Percentiles rank a stretch among this genome's conserved stretches.
phyloP scores from a whole-genome alignment of 1,140 invertebrate genomes.

The Galleria mellonella region DNA sequence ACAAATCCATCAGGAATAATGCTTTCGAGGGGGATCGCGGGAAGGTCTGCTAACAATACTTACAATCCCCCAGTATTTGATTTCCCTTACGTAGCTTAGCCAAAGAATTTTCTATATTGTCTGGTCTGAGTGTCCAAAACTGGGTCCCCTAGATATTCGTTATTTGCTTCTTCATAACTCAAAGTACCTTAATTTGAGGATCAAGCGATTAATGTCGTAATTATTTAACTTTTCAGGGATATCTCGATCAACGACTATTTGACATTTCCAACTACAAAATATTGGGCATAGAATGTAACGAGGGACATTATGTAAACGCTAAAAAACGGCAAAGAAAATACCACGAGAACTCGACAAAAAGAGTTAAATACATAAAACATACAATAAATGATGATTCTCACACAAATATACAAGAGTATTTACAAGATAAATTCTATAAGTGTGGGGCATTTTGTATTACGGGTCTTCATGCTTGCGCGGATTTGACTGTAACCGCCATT shows the following conservation, averaged over 20 bases:
- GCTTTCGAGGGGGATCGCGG: too few relatives aligned
- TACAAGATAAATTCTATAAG: slow-evolving; percentile 55
- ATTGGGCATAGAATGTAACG: slow-evolving; percentile 83
- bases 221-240: slow-evolving; percentile 72
- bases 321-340: slow-evolving; percentile 76
- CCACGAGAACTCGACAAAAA: slow-evolving; percentile 65
- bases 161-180: too few relatives aligned
- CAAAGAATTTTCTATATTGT: too few relatives aligned
- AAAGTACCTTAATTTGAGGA: too few relatives aligned
- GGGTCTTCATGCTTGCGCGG: slow-evolving; percentile 87
- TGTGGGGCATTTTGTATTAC: slow-evolving; percentile 37
- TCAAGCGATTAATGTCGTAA: too few relatives aligned
- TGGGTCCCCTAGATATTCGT: too few relatives aligned
- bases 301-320: slow-evolving; percentile 78
- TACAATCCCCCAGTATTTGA: too few relatives aligned
- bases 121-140: too few relatives aligned
- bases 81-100: too few relatives aligned
- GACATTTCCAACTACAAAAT: slow-evolving; percentile 79
- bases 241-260: slow-evolving; percentile 82
- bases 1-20: too few relatives aligned
- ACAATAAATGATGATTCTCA: slow-evolving; percentile 72
- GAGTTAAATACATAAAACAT: slow-evolving; percentile 76
- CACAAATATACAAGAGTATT: slow-evolving; percentile 57
- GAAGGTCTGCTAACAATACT: too few relatives aligned
- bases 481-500: slow-evolving; percentile 84